These are phyloP conservation scores for Gymnogyps californianus DNA, from an alignment of 2,113 vertebrate species.

Conservation along the genomic window DNA sequence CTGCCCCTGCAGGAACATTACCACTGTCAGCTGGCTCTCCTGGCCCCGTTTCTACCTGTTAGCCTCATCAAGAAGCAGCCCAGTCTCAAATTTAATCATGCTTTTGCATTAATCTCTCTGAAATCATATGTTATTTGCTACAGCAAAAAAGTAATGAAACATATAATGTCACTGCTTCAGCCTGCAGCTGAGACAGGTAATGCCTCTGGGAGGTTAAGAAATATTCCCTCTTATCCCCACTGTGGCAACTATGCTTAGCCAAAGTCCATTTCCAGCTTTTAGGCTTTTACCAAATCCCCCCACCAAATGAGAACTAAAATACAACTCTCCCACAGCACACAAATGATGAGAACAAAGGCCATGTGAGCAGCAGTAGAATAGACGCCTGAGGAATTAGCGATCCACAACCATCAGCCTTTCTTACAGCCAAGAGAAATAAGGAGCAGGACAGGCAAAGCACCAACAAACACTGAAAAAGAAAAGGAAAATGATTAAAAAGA, in stretches of 20 bases:
- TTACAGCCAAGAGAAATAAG: neutral
- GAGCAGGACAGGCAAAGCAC: neutral
- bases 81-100: neutral
- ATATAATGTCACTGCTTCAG: neutral
- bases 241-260: neutral
- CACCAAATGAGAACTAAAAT: neutral
- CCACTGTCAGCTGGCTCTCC: neutral
- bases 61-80: neutral
- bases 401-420: neutral
- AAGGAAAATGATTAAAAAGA: accelerated
- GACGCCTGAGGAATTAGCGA: neutral
- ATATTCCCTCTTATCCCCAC: neutral
- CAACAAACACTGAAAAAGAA: neutral
- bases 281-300: neutral
- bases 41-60: neutral
- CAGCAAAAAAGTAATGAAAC: neutral
- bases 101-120: neutral
- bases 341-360: neutral
- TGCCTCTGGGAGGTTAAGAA: neutral
- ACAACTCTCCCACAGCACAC: neutral
- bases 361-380: neutral
- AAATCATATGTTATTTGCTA: neutral
- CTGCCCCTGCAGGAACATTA: neutral
- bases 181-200: neutral
- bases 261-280: neutral